Percentiles rank a stretch among this genome's conserved stretches.
phyloP scores from a whole-genome alignment of 2,797 vertebrate genomes.

The Heterohyrax brucei region DNA sequence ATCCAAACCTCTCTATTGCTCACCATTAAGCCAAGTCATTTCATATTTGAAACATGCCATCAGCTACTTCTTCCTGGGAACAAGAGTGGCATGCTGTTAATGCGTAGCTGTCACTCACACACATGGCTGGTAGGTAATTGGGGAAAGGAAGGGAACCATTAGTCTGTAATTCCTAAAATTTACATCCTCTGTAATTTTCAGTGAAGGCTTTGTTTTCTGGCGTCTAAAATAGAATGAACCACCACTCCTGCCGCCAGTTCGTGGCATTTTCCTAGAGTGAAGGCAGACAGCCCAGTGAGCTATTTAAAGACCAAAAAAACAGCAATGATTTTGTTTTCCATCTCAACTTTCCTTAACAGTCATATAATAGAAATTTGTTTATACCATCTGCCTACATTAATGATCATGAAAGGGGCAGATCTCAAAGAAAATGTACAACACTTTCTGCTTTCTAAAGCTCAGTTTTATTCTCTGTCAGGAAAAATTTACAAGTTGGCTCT shows the following conservation, averaged over 20 bases:
- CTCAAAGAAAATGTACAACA: conserved; percentile 86
- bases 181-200: conserved; percentile 91
- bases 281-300: conserved; percentile 75
- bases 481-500: conserved; percentile 77
- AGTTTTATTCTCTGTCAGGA: conserved; percentile 78
- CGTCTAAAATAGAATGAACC: conserved; percentile 87
- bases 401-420: conserved; percentile 88
- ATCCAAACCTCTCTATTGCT: conserved; percentile 2
- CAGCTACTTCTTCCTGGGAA: conserved; percentile 85
- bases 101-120: conserved; percentile 91
- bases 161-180: conserved; percentile 92
- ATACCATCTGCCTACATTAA: conserved; percentile 88
- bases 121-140: conserved; percentile 87
- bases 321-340: conserved; percentile 85
- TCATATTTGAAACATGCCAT: conserved; percentile 79
- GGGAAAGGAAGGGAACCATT: conserved; percentile 85
- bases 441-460: conserved; percentile 82
- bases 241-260: conserved; percentile 70
- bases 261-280: conserved; percentile 80
- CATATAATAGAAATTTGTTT: conserved; percentile 88
- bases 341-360: conserved; percentile 84
- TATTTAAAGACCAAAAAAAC: conserved; percentile 76
- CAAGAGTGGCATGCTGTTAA: conserved; percentile 87
- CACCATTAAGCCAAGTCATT: conserved; percentile 85
- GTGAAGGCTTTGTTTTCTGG: conserved; percentile 88